A percentile compares a stretch with the other conserved stretches of the same genome.
phyloP scores from a whole-genome alignment of 35 echinoderm and acorn worm species.

The Lytechinus pictus region DNA sequence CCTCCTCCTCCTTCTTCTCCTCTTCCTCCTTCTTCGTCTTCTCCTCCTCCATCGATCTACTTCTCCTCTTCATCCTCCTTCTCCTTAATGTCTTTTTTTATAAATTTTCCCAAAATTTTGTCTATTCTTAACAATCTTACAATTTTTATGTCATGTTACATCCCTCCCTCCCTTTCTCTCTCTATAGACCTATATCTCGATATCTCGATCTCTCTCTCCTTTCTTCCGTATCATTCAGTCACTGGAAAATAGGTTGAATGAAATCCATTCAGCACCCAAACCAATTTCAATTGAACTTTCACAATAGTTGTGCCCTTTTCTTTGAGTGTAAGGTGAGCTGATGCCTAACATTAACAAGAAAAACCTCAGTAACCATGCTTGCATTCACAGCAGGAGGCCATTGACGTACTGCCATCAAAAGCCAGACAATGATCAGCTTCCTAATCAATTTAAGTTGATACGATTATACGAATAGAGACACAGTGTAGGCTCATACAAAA shows the following conservation, averaged over 20 bases:
- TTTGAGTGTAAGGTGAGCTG: neutral
- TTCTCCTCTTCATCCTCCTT: neutral
- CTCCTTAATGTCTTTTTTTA: neutral
- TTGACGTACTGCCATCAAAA: neutral
- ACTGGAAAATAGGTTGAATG: neutral
- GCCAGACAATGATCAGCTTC: neutral
- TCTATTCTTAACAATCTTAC: too few relatives aligned
- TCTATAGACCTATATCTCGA: neutral
- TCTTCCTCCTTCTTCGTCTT: too few relatives aligned
- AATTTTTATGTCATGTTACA: neutral
- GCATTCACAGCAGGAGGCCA: neutral
- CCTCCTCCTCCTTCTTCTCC: neutral
- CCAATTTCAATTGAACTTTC: neutral
- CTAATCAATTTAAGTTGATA: neutral
- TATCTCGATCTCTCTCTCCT: neutral
- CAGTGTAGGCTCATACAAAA: too few relatives aligned
- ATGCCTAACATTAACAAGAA: slow-evolving; percentile 1
- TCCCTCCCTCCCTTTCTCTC: neutral
- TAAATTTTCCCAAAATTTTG: neutral
- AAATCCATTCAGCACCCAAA: neutral
- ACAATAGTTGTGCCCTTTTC: neutral
- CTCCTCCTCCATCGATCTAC: too few relatives aligned
- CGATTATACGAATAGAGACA: too few relatives aligned
- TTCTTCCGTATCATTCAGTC: neutral
- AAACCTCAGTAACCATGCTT: neutral